Evolutionary conservation across 2,797 vertebrate species (phyloP).

Genomic region (Sitta carolinensis): DNA sequence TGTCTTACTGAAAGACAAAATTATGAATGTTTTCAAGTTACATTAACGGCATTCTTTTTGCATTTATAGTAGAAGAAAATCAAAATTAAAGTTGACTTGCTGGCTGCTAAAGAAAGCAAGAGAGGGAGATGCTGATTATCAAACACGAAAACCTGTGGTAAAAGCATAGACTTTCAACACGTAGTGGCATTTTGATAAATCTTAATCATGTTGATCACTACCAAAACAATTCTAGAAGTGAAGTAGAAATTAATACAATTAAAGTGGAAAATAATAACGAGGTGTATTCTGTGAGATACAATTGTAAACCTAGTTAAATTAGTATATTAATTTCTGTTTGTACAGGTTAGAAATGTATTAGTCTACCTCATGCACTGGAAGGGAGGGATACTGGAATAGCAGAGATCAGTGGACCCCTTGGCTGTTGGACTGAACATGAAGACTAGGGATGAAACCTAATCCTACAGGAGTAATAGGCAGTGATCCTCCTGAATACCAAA

Average conservation of each 20-base stretch:
- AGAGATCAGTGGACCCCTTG: background rate
- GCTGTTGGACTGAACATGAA: background rate
- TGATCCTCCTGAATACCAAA: background rate
- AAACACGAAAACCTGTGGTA: background rate
- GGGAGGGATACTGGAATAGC: background rate
- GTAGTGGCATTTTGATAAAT: background rate
- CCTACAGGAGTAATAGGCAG: background rate
- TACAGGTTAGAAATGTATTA: background rate
- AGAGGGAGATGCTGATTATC: background rate
- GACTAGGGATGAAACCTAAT: background rate
- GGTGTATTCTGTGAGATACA: background rate
- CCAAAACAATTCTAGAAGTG: background rate
- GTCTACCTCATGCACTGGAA: background rate
- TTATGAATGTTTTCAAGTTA: conserved; percentile 13
- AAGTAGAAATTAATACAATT: background rate
- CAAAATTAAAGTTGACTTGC: conserved; percentile 6
- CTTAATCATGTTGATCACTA: background rate
- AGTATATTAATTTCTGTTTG: background rate
- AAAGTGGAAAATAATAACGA: background rate
- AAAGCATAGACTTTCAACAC: background rate
- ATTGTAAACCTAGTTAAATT: background rate
- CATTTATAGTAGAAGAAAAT: background rate
- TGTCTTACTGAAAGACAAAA: background rate
- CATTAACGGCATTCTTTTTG: background rate
- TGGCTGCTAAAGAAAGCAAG: background rate